phyloP scores from a whole-genome alignment of 53 echinoderm and acorn worm species.

The Luidia sarsii region DNA sequence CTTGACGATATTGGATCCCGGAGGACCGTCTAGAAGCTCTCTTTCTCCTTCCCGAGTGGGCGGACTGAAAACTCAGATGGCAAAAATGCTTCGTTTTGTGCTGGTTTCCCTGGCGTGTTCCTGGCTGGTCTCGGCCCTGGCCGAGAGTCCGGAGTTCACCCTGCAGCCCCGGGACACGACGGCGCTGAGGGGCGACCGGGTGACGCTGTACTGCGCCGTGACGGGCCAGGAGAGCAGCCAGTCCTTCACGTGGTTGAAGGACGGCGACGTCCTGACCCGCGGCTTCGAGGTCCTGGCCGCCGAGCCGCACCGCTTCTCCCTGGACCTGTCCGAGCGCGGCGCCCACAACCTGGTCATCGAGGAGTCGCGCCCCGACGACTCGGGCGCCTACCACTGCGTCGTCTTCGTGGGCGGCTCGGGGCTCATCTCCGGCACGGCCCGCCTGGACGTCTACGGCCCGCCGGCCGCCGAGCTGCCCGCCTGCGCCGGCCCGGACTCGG shows the following conservation, averaged over 20 bases:
- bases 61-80: too few relatives aligned
- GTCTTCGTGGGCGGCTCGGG: constrained; percentile 57
- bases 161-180: constrained; percentile 60
- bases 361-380: constrained; percentile 45
- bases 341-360: constrained; percentile 62
- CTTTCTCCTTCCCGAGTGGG: too few relatives aligned
- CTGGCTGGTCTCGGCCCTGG: constrained; percentile 45
- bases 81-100: constrained; percentile 16
- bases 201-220: constrained; percentile 73
- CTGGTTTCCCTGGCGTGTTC: constrained; percentile 25
- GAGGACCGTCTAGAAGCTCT: too few relatives aligned
- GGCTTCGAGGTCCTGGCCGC: constrained; percentile 30
- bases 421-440: constrained; percentile 57
- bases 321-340: constrained; percentile 20
- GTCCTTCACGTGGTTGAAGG: constrained; percentile 80
- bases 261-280: constrained; percentile 74
- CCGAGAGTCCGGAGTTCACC: constrained; percentile 32
- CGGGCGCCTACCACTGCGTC: constrained; percentile 65
- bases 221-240: constrained; percentile 42
- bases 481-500: constrained; percentile 54
- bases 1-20: too few relatives aligned
- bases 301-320: constrained; percentile 57
- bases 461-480: constrained; percentile 69
- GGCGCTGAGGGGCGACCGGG: constrained; percentile 52
- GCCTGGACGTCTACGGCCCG: constrained; percentile 57